Evolutionary conservation across 2,888 invertebrate genomes (phyloP).

Genomic region (Poecilus cupreus): DNA sequence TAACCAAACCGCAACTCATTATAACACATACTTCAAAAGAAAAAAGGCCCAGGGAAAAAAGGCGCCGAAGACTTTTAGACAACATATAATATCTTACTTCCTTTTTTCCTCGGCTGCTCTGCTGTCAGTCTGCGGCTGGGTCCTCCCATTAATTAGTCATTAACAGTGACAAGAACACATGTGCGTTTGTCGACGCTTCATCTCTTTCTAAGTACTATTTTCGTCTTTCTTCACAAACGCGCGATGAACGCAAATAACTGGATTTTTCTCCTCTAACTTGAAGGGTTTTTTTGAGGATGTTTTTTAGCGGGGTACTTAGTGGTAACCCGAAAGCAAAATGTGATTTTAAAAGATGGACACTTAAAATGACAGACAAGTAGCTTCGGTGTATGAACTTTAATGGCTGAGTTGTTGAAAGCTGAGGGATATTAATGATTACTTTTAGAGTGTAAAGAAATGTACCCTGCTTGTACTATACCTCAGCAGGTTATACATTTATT

Average conservation of each 20-base stretch:
- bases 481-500: too few species aligned
- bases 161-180: constrained; percentile 62
- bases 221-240: constrained; percentile 29
- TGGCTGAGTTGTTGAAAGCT: constrained; percentile 19
- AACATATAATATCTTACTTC: constrained; percentile 68
- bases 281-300: background rate
- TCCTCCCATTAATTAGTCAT: constrained; percentile 65
- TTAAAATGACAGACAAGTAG: constrained; percentile 36
- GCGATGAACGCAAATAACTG: background rate
- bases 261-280: background rate
- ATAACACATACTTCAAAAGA: constrained; percentile 33
- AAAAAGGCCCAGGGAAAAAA: background rate
- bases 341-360: constrained; percentile 57
- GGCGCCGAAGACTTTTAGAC: constrained; percentile 50
- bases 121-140: constrained; percentile 64
- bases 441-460: too few species aligned
- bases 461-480: too few species aligned
- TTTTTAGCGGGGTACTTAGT: constrained; percentile 10
- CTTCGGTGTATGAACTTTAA: constrained; percentile 31
- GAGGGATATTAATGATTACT: constrained; percentile 32
- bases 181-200: constrained; percentile 60
- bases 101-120: constrained; percentile 63
- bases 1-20: constrained; percentile 49
- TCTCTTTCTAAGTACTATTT: constrained; percentile 7
- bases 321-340: constrained; percentile 36